Evolutionary conservation across 2,797 vertebrate genomes (phyloP).

Genomic region (Coccyzus lansbergi): DNA sequence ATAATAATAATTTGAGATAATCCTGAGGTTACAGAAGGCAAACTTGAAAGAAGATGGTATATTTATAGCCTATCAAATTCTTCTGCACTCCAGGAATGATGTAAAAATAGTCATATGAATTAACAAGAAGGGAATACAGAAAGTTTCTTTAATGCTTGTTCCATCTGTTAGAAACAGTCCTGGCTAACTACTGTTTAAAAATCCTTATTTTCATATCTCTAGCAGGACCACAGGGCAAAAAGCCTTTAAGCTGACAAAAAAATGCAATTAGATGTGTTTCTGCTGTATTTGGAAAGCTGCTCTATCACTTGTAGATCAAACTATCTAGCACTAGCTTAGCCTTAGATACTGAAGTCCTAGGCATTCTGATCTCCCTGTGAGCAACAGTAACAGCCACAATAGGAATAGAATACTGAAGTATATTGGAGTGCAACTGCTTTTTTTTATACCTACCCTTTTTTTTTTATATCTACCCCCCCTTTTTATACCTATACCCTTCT

Average conservation of each 20-base stretch:
- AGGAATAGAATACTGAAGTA: neutral
- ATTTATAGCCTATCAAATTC: neutral
- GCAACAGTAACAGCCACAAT: neutral
- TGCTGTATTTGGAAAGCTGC: neutral
- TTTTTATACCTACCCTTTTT: neutral
- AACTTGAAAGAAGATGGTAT: neutral
- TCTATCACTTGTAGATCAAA: neutral
- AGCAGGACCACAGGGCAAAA: neutral
- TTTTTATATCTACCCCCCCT: neutral
- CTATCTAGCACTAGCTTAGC: neutral
- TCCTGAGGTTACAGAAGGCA: neutral
- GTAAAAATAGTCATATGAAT: neutral
- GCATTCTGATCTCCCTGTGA: neutral
- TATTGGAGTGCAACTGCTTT: fast-evolving
- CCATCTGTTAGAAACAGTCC: neutral
- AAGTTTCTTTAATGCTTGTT: neutral
- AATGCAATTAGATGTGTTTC: neutral
- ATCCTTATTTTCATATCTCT: neutral
- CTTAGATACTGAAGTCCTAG: neutral
- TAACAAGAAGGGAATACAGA: neutral
- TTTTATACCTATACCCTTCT: neutral
- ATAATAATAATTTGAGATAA: neutral
- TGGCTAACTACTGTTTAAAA: neutral
- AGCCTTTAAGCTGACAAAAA: neutral
- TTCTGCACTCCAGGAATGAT: neutral